Percentiles rank a stretch among this genome's conserved stretches.
These are phyloP conservation scores for Meloidogyne hapla DNA, from an alignment of 1,140 invertebrate species.

Conservation along the genomic window DNA sequence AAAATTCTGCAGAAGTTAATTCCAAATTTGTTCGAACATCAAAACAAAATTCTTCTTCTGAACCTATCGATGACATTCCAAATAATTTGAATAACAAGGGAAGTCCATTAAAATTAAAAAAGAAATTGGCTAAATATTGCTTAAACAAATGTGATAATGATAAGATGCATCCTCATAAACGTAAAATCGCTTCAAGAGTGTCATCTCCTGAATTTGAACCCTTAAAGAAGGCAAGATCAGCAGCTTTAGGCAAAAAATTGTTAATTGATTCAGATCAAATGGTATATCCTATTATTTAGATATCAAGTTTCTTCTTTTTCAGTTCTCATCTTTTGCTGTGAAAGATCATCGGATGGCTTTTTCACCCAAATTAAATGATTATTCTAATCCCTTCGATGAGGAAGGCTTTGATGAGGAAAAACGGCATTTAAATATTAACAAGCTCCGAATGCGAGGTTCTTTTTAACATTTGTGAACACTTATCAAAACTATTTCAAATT, in stretches of 20 bases:
- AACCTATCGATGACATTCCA: neutral
- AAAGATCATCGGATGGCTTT: neutral
- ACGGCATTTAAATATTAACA: conserved; percentile 8
- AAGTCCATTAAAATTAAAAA: neutral
- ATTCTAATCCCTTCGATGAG: neutral
- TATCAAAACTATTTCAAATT: too few relatives aligned
- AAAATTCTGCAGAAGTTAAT: too few relatives aligned
- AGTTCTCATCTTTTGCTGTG: neutral
- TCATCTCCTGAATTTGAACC: neutral
- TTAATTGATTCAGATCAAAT: neutral
- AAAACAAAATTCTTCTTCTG: neutral
- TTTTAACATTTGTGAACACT: neutral
- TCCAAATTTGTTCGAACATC: neutral
- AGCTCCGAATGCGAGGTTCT: conserved; percentile 20
- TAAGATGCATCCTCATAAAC: neutral
- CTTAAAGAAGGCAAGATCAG: neutral
- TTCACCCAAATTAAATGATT: neutral
- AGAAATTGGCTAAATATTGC: neutral
- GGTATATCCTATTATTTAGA: neutral
- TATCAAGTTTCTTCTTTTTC: neutral
- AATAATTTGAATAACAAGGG: too few relatives aligned
- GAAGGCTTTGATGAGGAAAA: neutral
- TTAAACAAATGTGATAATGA: neutral
- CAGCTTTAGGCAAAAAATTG: neutral
- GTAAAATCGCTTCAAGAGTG: neutral